Percentiles rank a stretch among this genome's conserved stretches.
These are phyloP conservation scores for Oncorhynchus gorbuscha DNA, from an alignment of 2,113 vertebrate species.

Conservation along the genomic window DNA sequence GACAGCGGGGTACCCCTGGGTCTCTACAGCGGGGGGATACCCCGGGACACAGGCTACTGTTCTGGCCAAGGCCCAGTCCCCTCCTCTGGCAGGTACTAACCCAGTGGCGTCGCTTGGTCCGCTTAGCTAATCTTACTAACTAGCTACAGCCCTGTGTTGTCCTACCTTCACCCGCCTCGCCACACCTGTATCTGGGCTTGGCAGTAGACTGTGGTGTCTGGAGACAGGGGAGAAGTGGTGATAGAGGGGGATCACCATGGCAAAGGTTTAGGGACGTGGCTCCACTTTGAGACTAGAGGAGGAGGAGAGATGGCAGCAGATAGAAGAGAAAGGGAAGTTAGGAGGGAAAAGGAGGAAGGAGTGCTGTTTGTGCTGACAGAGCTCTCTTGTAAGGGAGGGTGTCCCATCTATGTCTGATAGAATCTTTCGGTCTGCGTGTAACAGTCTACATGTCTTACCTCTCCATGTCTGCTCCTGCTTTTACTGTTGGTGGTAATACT, in stretches of 20 bases:
- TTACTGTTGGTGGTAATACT: neutral
- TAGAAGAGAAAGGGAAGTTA: neutral
- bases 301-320: neutral
- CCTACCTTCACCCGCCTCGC: conserved; percentile 4
- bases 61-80: conserved; percentile 75
- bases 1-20: conserved; percentile 74
- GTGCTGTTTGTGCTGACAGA: neutral
- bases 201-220: conserved; percentile 30
- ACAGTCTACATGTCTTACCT: neutral
- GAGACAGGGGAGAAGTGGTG: conserved; percentile 4
- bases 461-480: neutral
- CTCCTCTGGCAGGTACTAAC: conserved; percentile 80
- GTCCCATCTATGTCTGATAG: too few species aligned
- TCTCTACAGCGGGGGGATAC: conserved; percentile 66
- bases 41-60: conserved; percentile 65
- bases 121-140: conserved; percentile 64
- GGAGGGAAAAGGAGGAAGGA: conserved; percentile 5
- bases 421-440: neutral
- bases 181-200: conserved; percentile 14
- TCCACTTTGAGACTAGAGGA: conserved; percentile 3
- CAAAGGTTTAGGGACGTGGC: conserved; percentile 16
- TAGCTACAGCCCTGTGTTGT: conserved; percentile 28
- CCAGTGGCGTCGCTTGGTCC: conserved; percentile 66
- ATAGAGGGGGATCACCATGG: conserved; percentile 26
- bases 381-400: conserved; percentile 6